These are phyloP conservation scores for Pelecanoides urinatrix DNA, from an alignment of 2,113 vertebrate species.

Conservation along the genomic window DNA sequence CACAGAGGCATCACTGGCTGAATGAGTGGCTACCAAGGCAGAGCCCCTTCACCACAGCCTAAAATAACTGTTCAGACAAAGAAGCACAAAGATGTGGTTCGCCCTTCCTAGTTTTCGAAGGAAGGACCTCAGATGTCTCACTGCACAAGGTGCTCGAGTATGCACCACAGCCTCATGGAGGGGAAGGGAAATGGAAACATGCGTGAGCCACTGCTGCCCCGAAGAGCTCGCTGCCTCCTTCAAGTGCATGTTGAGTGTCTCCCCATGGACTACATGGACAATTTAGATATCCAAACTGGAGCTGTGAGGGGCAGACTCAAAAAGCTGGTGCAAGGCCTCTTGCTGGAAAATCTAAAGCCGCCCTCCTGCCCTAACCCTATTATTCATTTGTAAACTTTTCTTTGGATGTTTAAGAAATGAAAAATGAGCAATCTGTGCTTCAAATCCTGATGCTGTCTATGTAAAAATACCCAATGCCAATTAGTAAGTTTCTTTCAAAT, in stretches of 20 bases:
- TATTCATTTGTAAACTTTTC: background rate
- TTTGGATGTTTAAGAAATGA: background rate
- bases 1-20: background rate
- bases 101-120: background rate
- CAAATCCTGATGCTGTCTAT: background rate
- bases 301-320: background rate
- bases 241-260: rapidly evolving
- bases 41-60: background rate
- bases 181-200: background rate
- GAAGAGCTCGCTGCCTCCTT: background rate
- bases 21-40: background rate
- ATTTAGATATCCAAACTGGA: background rate
- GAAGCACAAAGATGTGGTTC: background rate
- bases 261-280: rapidly evolving
- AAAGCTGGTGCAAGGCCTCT: background rate
- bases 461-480: background rate
- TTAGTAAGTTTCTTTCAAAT: background rate
- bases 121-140: background rate
- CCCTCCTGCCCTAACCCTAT: background rate
- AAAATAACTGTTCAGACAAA: background rate
- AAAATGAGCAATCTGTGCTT: background rate
- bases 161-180: too few relatives aligned
- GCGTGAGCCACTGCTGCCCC: background rate
- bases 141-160: background rate
- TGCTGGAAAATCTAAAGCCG: background rate